Evolutionary conservation across 2,797 vertebrate genomes (phyloP).

Genomic region (Cirrhinus mrigala): DNA sequence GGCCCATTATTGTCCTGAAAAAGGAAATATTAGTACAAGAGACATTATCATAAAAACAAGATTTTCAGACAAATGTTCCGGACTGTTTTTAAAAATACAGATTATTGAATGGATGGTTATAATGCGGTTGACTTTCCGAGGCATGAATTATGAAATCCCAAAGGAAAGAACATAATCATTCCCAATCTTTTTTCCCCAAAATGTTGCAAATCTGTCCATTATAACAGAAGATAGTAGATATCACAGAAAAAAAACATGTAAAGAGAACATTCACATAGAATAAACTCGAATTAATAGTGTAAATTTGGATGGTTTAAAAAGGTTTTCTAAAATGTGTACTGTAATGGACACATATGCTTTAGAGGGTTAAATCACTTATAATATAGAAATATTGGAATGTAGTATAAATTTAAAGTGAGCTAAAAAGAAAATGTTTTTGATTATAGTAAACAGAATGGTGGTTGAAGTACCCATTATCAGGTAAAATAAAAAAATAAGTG

Average conservation of each 20-base stretch:
- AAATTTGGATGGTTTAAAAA: background rate
- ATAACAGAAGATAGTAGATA: background rate
- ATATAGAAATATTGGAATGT: background rate
- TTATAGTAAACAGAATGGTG: background rate
- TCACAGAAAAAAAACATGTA: background rate
- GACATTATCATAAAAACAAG: background rate
- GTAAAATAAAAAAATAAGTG: conserved; percentile 3
- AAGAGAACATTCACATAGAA: background rate
- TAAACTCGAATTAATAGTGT: background rate
- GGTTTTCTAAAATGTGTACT: background rate
- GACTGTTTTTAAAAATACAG: conserved; percentile 23
- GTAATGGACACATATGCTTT: background rate
- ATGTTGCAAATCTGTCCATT: background rate
- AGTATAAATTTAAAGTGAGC: background rate
- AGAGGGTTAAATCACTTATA: background rate
- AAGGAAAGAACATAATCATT: background rate
- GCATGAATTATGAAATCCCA: conserved; percentile 4
- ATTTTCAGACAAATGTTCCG: background rate
- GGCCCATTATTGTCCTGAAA: conserved; percentile 87
- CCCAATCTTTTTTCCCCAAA: background rate
- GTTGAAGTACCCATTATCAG: background rate
- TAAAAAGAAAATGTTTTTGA: background rate
- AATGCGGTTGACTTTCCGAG: background rate
- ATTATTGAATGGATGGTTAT: conserved; percentile 7
- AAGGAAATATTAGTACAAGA: conserved; percentile 27